These are phyloP conservation scores for Cyclophora punctaria DNA, from an alignment of 2,888 invertebrate species.

Conservation along the genomic window DNA sequence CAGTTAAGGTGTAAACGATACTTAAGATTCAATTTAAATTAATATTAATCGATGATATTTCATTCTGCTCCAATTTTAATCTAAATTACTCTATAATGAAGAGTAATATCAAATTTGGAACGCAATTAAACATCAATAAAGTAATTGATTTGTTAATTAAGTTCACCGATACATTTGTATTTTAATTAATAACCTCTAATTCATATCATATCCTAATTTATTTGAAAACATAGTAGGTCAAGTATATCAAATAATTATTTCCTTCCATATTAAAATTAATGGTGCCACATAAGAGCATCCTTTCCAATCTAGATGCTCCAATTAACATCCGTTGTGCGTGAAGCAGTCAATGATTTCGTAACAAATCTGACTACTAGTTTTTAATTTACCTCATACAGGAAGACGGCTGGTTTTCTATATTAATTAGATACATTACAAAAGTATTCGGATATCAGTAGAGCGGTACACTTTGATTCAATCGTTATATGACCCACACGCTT, in stretches of 20 bases:
- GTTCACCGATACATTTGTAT: too few relatives aligned
- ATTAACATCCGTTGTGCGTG: slow-evolving; percentile 20
- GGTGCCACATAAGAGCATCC: slow-evolving; percentile 16
- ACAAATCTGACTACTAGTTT: slow-evolving; percentile 32
- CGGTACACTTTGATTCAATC: slow-evolving; percentile 24
- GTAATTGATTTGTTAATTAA: too few relatives aligned
- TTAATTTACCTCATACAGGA: slow-evolving; percentile 38
- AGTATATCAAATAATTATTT: slow-evolving; percentile 12
- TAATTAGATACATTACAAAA: slow-evolving; percentile 43
- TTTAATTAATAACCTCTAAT: too few relatives aligned
- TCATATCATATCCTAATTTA: slow-evolving; percentile 1
- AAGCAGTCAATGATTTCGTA: slow-evolving; percentile 36
- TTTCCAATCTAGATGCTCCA: slow-evolving; percentile 15
- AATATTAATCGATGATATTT: too few relatives aligned
- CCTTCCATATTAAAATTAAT: slow-evolving; percentile 7
- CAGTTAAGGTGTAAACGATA: too few relatives aligned
- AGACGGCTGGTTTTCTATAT: slow-evolving; percentile 41
- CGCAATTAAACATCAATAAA: too few relatives aligned
- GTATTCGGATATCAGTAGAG: slow-evolving; percentile 21
- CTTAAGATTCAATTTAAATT: too few relatives aligned
- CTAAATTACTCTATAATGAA: too few relatives aligned
- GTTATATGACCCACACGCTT: slow-evolving; percentile 18
- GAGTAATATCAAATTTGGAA: too few relatives aligned
- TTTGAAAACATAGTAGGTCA: slow-evolving; percentile 3
- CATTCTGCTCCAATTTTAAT: too few relatives aligned